Conservation (phyloP, 2,113 vertebrate species). For the Plecotus auritus region DNA sequence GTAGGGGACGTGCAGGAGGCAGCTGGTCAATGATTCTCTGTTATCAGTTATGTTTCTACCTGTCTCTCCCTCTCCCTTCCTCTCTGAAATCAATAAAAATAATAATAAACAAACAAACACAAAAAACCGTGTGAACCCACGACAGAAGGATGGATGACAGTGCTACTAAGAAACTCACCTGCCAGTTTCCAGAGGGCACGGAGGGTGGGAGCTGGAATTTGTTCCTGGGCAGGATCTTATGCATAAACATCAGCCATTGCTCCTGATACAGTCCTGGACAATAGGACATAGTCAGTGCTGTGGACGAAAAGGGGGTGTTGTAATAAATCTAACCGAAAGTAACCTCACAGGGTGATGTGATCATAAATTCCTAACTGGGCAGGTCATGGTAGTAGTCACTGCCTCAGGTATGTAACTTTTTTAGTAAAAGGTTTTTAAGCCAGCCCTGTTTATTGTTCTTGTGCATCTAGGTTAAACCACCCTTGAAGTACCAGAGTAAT, state of each 20-base stretch:
- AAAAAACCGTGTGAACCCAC: not conserved
- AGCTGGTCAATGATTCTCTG: no score
- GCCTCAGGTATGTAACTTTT: not conserved
- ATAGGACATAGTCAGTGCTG: not conserved
- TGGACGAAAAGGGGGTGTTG: not conserved
- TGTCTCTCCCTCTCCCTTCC: no score
- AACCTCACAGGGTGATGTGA: not conserved
- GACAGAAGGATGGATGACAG: not conserved
- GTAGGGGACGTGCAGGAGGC: no score
- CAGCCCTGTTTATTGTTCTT: not conserved
- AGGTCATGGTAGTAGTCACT: not conserved
- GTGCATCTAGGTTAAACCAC: not conserved
- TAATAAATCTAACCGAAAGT: not conserved
- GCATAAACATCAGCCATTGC: not conserved
- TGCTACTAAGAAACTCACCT: not conserved
- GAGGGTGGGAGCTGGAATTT: not conserved
- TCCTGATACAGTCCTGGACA: not conserved
- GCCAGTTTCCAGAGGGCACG: not conserved
- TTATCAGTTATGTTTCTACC: no score
- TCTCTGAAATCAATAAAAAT: no score
- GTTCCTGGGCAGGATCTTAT: not conserved
- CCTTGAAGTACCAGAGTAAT: not conserved
- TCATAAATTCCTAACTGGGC: not conserved
- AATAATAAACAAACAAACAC: no score
- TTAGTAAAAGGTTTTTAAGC: not conserved